Evolutionary conservation across 92 coral and sea anemone genomes (phyloP).

Genomic region (Epizoanthus rinbou): DNA sequence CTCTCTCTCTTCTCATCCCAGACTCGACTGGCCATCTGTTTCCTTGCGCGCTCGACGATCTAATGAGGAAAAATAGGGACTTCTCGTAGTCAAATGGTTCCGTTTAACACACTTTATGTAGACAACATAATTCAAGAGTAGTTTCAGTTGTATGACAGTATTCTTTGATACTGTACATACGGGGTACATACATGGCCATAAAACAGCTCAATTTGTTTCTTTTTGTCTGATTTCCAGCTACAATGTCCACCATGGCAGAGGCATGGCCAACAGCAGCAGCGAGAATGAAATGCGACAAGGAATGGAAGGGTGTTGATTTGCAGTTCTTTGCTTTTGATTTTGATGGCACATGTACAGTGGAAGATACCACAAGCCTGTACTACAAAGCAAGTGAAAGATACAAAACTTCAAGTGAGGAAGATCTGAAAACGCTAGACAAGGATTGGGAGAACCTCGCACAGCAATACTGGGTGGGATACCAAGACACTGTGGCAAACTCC

Average conservation of each 20-base stretch:
- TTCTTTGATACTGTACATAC: no score
- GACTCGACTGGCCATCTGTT: no score
- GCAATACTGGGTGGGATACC: slow-evolving; percentile 60
- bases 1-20: no score
- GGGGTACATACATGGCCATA: no score
- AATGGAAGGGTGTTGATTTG: slow-evolving; percentile 68
- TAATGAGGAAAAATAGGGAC: no score
- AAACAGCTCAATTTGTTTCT: background rate
- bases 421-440: slow-evolving; percentile 62
- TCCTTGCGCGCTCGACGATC: no score
- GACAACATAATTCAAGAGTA: no score
- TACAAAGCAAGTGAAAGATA: slow-evolving; percentile 91
- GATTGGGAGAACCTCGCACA: slow-evolving; percentile 74
- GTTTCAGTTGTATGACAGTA: no score
- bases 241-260: slow-evolving; percentile 22
- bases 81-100: no score
- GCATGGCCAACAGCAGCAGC: slow-evolving; percentile 46
- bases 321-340: slow-evolving; percentile 89
- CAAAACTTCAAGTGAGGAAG: slow-evolving; percentile 50
- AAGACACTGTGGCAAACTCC: slow-evolving; percentile 55
- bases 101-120: no score
- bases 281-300: slow-evolving; percentile 51
- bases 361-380: slow-evolving; percentile 78
- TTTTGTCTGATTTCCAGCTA: slow-evolving; percentile 1
- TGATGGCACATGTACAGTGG: slow-evolving; percentile 90